A percentile compares a stretch with the other conserved stretches of the same genome.
Evolutionary conservation across 2,797 vertebrate genomes (phyloP).

Genomic region (Amblyraja radiata): DNA sequence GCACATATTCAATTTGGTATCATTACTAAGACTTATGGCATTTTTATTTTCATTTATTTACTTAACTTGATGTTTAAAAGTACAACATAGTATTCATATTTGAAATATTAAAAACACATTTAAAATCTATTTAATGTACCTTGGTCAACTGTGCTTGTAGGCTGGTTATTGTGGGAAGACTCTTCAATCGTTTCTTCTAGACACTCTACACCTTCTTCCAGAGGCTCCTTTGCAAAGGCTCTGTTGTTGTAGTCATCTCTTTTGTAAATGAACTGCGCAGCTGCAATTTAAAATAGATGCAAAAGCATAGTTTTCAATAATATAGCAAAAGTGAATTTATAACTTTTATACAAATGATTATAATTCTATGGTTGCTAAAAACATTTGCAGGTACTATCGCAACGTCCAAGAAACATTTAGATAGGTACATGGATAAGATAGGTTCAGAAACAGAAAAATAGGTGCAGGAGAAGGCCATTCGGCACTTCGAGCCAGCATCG

Average conservation of each 20-base stretch:
- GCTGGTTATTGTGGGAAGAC: conserved; percentile 51
- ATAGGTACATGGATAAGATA: no score
- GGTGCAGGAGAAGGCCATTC: no score
- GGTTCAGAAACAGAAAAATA: no score
- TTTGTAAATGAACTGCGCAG: conserved; percentile 95
- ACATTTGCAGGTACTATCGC: no score
- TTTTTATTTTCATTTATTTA: neutral
- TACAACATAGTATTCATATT: neutral
- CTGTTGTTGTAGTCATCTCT: conserved; percentile 67
- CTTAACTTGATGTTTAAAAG: neutral
- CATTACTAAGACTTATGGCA: neutral
- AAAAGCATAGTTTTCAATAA: conserved; percentile 43
- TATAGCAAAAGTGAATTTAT: neutral
- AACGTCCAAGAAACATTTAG: no score
- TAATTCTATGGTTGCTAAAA: neutral
- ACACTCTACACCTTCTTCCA: conserved; percentile 73
- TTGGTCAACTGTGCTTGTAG: conserved; percentile 69
- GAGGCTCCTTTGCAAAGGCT: conserved; percentile 61
- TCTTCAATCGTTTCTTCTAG: conserved; percentile 57
- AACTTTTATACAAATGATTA: neutral
- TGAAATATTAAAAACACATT: neutral
- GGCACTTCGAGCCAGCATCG: no score
- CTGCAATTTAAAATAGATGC: conserved; percentile 52
- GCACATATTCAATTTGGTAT: neutral
- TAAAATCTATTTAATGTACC: conserved; percentile 57